These are phyloP conservation scores for Molothrus aeneus DNA, from an alignment of 2,797 vertebrate genomes.

Conservation along the genomic window DNA sequence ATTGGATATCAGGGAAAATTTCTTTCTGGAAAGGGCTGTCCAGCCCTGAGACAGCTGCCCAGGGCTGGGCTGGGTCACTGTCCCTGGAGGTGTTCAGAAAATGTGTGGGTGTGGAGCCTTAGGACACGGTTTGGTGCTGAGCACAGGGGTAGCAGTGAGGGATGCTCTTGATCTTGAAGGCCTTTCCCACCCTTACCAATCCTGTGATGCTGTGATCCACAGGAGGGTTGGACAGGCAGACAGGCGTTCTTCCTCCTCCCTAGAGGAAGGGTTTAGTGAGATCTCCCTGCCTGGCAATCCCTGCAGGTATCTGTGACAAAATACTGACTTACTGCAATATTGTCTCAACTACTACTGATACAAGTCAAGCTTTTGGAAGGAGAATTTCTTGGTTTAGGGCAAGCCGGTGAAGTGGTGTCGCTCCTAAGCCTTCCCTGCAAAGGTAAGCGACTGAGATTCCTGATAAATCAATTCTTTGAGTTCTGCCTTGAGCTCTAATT, in stretches of 20 bases:
- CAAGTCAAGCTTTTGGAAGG: not conserved
- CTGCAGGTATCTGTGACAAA: not conserved
- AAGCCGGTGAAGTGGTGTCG: not conserved
- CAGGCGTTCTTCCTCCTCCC: not conserved
- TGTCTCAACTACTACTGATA: not conserved
- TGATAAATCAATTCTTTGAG: not conserved
- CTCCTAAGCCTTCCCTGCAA: not conserved
- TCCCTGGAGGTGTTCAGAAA: not conserved
- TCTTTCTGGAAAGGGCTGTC: not conserved
- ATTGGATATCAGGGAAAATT: not conserved
- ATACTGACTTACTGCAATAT: not conserved
- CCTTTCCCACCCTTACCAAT: not conserved
- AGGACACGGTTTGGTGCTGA: not conserved
- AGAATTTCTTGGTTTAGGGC: not conserved
- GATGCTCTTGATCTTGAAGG: not conserved
- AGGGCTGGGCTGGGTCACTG: not conserved
- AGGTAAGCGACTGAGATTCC: not conserved
- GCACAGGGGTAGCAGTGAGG: not conserved
- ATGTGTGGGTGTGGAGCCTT: accelerated
- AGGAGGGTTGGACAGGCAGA: not conserved
- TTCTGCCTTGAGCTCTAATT: not conserved
- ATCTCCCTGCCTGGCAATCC: not conserved
- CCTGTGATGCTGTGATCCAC: not conserved
- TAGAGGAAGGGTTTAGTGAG: not conserved
- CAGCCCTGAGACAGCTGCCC: not conserved